Evolutionary conservation across 2,113 vertebrate species (phyloP), one percentile per base, ranked within the genome.

Genomic region (Odontesthes bonariensis): DNA sequence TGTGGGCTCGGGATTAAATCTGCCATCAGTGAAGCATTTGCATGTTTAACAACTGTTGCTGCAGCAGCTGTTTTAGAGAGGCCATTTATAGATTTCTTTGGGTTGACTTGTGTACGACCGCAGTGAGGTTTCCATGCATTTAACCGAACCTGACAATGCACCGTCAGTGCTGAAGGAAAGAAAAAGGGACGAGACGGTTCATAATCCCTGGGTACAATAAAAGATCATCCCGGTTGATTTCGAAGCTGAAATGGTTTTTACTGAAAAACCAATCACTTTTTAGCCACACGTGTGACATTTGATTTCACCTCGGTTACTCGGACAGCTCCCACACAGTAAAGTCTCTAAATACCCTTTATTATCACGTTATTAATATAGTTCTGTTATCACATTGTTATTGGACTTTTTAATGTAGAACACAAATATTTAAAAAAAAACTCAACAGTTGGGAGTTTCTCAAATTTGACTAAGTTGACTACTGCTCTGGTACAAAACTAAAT

Each of bases 1-100:
- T 81, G 57, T 40, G 68, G 81, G 72, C 67, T 47, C 22, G 19
- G 31, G 56, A 83, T 82, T 85, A 72, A 82, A 73, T 58, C 35
- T 65, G 72, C 71, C 86, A 86, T 55, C 59, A 38, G 42, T 55
- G 74, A 73, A 73, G 58, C 79, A 76, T 87, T 75, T 76, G 75
- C 83, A 87, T 90, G 79, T 82, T 88, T 73, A 77, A 77, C 62
- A 76, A 81, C 66, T 77, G 86, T 86, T 84, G 82, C 78, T 81
- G 84, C 74, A 69, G 79, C 17, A 17, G n/a, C 76, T 74, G 53
- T 42, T 73, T 75, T 61, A 73, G 10, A 71, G 38, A 61, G 38
- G 57, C 9, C 69, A n/a, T 68, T 69, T 57, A 31, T 56, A 55
- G 42, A 69, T 46, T n/a, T 46, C 33, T 35, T 53, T 14, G 19